A percentile compares a stretch with the other conserved stretches of the same genome.
phyloP scores from a whole-genome alignment of 2,113 vertebrate genomes.

The Gymnogyps californianus region DNA sequence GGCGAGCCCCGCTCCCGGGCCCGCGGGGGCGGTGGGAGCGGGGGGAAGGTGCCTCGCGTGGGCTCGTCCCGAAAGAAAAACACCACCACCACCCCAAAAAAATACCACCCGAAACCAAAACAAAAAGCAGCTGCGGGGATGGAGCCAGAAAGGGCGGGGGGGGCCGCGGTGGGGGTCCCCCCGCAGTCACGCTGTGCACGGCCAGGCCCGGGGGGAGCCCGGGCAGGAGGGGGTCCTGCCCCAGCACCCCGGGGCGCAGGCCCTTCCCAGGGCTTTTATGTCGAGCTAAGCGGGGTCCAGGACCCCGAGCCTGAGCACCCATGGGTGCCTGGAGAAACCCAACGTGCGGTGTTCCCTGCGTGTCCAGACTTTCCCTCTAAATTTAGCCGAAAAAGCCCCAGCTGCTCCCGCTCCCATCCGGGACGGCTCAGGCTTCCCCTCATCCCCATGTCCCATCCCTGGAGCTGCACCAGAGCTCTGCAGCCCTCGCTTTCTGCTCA shows the following conservation, averaged over 20 bases:
- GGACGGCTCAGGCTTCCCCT: background rate
- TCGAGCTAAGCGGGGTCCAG: background rate
- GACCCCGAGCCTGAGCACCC: background rate
- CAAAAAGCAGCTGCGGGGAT: background rate
- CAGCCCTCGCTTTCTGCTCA: background rate
- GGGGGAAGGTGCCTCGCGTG: background rate
- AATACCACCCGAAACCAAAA: too few species aligned
- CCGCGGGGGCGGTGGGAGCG: too few species aligned
- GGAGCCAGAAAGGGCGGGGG: background rate
- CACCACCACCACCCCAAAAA: too few species aligned
- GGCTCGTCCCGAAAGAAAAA: background rate
- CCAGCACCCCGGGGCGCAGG: background rate
- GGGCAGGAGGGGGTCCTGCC: background rate
- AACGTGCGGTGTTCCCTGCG: fast-evolving
- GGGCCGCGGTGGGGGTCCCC: background rate
- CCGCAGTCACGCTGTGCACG: too few species aligned
- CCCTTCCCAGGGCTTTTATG: background rate
- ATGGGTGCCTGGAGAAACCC: background rate
- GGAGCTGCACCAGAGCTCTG: background rate
- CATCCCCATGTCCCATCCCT: background rate
- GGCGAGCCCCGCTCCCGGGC: background rate
- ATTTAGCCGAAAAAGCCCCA: background rate
- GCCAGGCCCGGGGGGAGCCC: background rate
- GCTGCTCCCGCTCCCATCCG: fast-evolving
- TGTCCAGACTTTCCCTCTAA: background rate